phyloP scores from a whole-genome alignment of 2,113 vertebrate species.

The Mastomys natalensis region DNA sequence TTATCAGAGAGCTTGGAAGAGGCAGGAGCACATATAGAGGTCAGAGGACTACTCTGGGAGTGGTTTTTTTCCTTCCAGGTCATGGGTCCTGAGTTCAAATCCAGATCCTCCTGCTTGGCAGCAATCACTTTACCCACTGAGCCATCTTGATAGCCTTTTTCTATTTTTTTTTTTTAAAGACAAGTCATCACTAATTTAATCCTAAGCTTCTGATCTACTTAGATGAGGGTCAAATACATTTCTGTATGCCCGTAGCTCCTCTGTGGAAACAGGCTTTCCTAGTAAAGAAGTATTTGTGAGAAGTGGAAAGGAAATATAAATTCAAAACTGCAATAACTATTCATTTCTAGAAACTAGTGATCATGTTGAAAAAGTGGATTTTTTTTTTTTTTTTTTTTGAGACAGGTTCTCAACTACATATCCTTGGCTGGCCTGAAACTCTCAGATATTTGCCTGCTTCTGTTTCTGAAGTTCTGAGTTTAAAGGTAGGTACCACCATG shows the following conservation, averaged over 20 bases:
- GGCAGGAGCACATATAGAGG: not conserved
- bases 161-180: not conserved
- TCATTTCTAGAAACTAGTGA: slow-evolving; percentile 19
- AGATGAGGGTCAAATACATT: not conserved
- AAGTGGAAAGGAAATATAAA: slow-evolving; percentile 53
- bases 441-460: not conserved
- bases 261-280: not conserved
- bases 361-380: slow-evolving; percentile 41
- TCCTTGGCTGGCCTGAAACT: not conserved
- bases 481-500: not conserved
- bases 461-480: not conserved
- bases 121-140: not conserved
- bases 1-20: not conserved
- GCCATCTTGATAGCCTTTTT: not conserved
- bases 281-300: not conserved
- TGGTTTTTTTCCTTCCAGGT: not conserved
- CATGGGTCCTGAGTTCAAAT: not conserved
- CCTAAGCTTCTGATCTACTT: slow-evolving; percentile 38
- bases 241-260: not conserved
- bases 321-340: slow-evolving; percentile 43
- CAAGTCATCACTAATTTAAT: slow-evolving; percentile 26
- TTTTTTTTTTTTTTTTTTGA: not conserved
- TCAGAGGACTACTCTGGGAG: not conserved
- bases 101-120: not conserved
- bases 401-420: not conserved